phyloP scores from a whole-genome alignment of 1,140 invertebrate genomes.

The Sitobion miscanthi region DNA sequence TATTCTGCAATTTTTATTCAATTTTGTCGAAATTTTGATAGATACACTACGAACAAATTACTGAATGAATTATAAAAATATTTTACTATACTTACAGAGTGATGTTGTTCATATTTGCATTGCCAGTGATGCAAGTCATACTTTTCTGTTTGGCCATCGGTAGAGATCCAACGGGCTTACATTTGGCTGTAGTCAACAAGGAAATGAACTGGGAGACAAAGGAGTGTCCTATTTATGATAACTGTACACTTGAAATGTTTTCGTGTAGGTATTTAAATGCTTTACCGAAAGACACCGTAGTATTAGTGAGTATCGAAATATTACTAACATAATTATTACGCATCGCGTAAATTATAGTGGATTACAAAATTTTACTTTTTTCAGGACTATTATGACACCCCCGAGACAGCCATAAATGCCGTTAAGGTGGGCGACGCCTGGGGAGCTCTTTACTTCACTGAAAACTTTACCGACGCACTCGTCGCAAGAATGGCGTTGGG shows the following conservation, averaged over 20 bases:
- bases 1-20: background rate
- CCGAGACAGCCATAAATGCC: constrained; percentile 70
- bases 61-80: background rate
- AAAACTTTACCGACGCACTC: constrained; percentile 82
- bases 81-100: constrained; percentile 68
- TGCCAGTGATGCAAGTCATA: constrained; percentile 91
- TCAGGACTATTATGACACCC: constrained; percentile 63
- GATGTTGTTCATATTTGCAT: constrained; percentile 87
- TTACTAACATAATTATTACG: background rate
- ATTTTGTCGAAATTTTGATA: background rate
- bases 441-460: constrained; percentile 80
- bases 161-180: constrained; percentile 82
- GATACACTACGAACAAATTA: background rate
- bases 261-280: constrained; percentile 80
- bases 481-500: constrained; percentile 74
- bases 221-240: constrained; percentile 64
- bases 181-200: constrained; percentile 84
- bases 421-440: constrained; percentile 79
- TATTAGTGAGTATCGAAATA: constrained; percentile 66
- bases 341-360: background rate
- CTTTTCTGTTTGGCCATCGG: constrained; percentile 95
- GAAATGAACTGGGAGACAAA: constrained; percentile 69
- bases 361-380: background rate
- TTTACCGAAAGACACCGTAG: constrained; percentile 69
- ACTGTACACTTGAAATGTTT: constrained; percentile 72